Evolutionary conservation across 2,113 vertebrate species (phyloP), one percentile per base, ranked within the genome.

Genomic region (Pollachius pollachius): DNA sequence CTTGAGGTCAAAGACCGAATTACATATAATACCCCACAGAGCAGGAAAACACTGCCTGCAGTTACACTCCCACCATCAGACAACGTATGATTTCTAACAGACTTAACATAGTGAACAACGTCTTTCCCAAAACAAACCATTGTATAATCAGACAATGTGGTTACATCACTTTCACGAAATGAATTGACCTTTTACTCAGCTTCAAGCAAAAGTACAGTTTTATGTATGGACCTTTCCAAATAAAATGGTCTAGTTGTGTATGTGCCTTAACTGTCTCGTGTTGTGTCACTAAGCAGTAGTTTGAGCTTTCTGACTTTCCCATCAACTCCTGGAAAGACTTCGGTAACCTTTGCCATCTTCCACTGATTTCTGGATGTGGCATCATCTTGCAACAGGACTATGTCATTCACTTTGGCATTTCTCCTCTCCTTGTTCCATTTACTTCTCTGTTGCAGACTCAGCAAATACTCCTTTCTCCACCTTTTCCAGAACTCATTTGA

Each of bases 371-470:
- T 21, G 30, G 71, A 48, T 67, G 59, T 7, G 15, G 3, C 9
- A 41, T 73, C 65, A 67, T 81, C 71, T 68, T 71, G 67, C 2
- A 74, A 52, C 11, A 80, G 37, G 17, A 80, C 71, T 68, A 74
- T 64, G 11, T 80, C 71, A 68, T 76, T 77, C 11, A 68, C 16
- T 5, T 71, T 73, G 9, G 71, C n/a, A 13, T 73, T 54, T 63
- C 58, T 13, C 11, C 41, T 27, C 15, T 19, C 11, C 58, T 67
- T 73, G 11, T 56, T 61, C 71, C 71, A 73, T 62, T 67, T 68
- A 19, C 58, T 17, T 67, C 34, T 77, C 8, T 74, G 65, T 30
- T 71, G 74, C 17, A 68, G 18, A 68, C 68, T 77, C 11, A 71
- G 27, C 11, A 69, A 19, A 52, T 69, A 74, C 34, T 74, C 73